A percentile compares a stretch with the other conserved stretches of the same genome.
These are phyloP conservation scores for Eupleurogrammus muticus DNA, from an alignment of 2,797 vertebrate species.

Conservation along the genomic window DNA sequence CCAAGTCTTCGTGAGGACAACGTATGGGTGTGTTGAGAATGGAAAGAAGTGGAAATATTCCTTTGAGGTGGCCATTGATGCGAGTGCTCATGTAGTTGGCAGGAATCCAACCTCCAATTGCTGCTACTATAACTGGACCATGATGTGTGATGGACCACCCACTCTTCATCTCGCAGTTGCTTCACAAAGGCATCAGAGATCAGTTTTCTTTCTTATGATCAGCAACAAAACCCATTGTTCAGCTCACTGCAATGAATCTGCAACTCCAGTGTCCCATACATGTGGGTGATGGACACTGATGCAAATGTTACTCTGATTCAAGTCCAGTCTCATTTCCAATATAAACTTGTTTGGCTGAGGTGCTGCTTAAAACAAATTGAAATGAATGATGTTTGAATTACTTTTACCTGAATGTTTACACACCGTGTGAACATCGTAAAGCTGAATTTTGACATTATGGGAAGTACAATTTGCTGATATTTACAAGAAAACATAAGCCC, in stretches of 20 bases:
- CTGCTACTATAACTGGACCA: conserved; percentile 25
- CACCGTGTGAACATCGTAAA: background rate
- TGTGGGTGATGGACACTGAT: background rate
- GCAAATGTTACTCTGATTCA: conserved; percentile 12
- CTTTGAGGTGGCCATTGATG: conserved; percentile 6
- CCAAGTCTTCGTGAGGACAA: background rate
- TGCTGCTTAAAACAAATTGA: conserved; percentile 1
- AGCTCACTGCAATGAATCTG: conserved; percentile 15
- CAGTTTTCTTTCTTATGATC: conserved; percentile 27
- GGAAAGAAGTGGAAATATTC: conserved; percentile 32
- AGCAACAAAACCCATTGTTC: conserved; percentile 3
- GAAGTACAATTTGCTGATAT: background rate
- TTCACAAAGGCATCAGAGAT: conserved; percentile 23
- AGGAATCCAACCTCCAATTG: conserved; percentile 18
- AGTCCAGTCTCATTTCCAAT: background rate
- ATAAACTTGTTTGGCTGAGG: background rate
- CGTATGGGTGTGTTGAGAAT: conserved; percentile 1
- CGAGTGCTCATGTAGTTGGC: conserved; percentile 1
- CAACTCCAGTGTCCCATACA: background rate
- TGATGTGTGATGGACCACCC: conserved; percentile 19
- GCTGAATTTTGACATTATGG: conserved; percentile 16
- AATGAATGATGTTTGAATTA: background rate
- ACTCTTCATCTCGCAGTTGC: conserved; percentile 28
- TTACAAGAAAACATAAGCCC: background rate
- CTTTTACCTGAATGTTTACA: background rate